phyloP scores from a whole-genome alignment of 2,797 vertebrate genomes.

The Eulemur coronatus region DNA sequence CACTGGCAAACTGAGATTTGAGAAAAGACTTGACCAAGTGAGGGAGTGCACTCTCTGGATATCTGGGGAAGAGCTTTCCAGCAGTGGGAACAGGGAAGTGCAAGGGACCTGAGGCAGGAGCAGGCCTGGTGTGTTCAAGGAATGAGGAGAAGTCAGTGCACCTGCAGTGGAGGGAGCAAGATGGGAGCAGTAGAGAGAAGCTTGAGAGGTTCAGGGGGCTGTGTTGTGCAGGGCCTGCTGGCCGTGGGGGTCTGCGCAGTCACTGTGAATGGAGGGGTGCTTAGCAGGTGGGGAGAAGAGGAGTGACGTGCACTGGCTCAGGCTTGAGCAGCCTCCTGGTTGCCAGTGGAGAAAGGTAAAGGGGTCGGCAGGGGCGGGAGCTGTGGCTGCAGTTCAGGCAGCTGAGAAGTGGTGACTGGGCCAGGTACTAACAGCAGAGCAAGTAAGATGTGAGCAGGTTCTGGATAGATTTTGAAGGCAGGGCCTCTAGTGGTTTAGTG shows the following conservation, averaged over 20 bases:
- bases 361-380: not conserved
- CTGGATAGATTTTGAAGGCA: not conserved
- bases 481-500: not conserved
- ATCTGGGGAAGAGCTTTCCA: not conserved
- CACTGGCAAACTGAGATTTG: not conserved
- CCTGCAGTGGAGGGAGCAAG: not conserved
- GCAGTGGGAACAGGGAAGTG: not conserved
- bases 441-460: not conserved
- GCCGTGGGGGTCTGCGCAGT: not conserved
- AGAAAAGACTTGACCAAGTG: not conserved
- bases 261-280: not conserved
- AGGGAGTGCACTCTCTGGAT: not conserved
- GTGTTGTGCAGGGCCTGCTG: rapidly evolving
- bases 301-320: not conserved
- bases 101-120: not conserved
- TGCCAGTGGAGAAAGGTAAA: not conserved
- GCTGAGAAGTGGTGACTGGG: not conserved
- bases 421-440: not conserved
- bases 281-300: not conserved
- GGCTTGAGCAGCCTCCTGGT: not conserved
- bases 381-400: not conserved
- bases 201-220: not conserved
- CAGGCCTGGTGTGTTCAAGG: not conserved
- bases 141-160: not conserved
- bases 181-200: not conserved